Evolutionary conservation across 2,797 vertebrate genomes (phyloP), one percentile per base, ranked within the genome.

Genomic region (Silurus aristotelis): DNA sequence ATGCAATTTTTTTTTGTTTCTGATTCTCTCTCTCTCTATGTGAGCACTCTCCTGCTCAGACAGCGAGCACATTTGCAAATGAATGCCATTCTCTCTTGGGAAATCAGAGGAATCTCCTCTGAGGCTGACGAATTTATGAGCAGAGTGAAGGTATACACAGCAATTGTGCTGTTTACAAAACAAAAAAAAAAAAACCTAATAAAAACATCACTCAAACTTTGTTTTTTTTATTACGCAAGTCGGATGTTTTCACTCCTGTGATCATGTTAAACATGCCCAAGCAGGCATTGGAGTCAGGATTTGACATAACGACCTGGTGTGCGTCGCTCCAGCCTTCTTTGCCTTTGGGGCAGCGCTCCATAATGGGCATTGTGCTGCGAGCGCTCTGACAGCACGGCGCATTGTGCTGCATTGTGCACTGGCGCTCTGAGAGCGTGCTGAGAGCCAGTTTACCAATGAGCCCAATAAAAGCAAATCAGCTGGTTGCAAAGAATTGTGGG

Each of bases 341-440:
- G 85, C 72, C 85, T 86, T 67, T 76, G 71, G 84, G 79, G 25
- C 71, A 27, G 66, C 1, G 70, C 64, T 86, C 64, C 56, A 46
- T 86, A 83, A 83, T 83, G 73, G 80, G 73, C 56, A 83, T 68
- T 86, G 85, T 83, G 81, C 85, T 83, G 56, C 5, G 56, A 83
- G 81, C 38, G 22, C 66, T 86, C 73, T 38, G 84, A 82, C 19
- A 80, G 79, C 84, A 76, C 79, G 75, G 27, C 14, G 61, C 52
- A 58, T 19, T 46, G 63, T 67, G 63, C 63, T 38, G 66, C 80
- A 68, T 38, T 77, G 75, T 78, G 83, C 22, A 17, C 38, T 8
- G 52, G 38, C 8, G 6, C 48, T 86, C 85, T 12, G 66, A 78
- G 38, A 82, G 75, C 73, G 60, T 68, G 80, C 85, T 48, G 79